phyloP scores from a whole-genome alignment of 2,113 vertebrate genomes.

The Motacilla alba region DNA sequence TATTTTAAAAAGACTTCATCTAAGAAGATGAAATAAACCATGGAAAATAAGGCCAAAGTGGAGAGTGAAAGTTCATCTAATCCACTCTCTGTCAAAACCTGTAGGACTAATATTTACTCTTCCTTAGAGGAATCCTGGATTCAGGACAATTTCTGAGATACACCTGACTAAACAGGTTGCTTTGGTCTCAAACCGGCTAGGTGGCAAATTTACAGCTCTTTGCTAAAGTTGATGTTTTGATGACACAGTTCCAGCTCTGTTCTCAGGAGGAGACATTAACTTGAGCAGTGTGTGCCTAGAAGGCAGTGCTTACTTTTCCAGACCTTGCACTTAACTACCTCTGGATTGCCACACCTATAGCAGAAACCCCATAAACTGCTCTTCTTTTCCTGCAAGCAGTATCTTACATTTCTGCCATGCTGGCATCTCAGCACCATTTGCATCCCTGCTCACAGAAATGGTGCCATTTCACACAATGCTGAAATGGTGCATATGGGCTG shows the following conservation, averaged over 20 bases:
- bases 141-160: background rate
- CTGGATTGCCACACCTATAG: background rate
- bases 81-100: background rate
- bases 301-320: conserved; percentile 24
- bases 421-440: background rate
- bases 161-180: conserved; percentile 50
- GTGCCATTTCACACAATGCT: background rate
- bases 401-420: background rate
- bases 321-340: background rate
- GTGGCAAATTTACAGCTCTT: conserved; percentile 4
- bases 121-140: conserved; percentile 3
- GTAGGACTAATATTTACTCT: conserved; percentile 24
- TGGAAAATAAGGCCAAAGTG: background rate
- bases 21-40: background rate
- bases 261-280: background rate
- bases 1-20: background rate
- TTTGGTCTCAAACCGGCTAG: background rate
- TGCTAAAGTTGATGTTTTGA: background rate
- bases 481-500: background rate
- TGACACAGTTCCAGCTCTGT: conserved; percentile 11
- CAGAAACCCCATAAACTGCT: background rate
- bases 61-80: background rate
- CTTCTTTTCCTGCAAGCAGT: background rate
- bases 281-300: background rate
- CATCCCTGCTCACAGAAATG: background rate